These are phyloP conservation scores for Okamejei kenojei DNA, from an alignment of 2,797 vertebrate genomes.

Conservation along the genomic window DNA sequence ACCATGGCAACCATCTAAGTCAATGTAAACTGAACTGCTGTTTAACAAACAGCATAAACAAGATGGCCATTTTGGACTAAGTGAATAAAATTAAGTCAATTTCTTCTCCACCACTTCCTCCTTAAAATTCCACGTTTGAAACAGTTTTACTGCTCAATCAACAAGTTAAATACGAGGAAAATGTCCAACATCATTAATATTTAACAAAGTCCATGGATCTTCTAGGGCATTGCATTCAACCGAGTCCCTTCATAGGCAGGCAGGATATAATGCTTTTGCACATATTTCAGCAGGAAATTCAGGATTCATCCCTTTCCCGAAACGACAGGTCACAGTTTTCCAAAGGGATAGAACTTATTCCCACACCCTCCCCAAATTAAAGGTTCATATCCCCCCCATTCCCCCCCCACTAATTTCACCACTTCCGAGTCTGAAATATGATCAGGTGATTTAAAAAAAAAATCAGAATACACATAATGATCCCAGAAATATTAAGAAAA, in stretches of 20 bases:
- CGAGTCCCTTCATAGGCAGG: neutral
- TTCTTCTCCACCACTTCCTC: neutral
- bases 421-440: neutral
- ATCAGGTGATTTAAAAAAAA: neutral
- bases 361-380: neutral
- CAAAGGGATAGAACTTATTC: neutral
- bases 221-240: neutral
- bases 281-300: neutral
- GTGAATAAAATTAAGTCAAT: neutral
- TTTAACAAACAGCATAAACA: neutral
- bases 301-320: neutral
- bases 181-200: neutral
- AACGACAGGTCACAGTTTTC: neutral
- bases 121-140: neutral
- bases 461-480: neutral
- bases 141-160: neutral
- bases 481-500: neutral
- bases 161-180: too few relatives aligned
- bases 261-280: neutral
- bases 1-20: neutral
- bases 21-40: neutral
- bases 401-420: too few relatives aligned
- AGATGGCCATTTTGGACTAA: neutral
- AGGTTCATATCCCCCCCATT: neutral
- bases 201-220: neutral